Evolutionary conservation across 1,140 invertebrate species (phyloP).

Genomic region (Episyrphus balteatus): DNA sequence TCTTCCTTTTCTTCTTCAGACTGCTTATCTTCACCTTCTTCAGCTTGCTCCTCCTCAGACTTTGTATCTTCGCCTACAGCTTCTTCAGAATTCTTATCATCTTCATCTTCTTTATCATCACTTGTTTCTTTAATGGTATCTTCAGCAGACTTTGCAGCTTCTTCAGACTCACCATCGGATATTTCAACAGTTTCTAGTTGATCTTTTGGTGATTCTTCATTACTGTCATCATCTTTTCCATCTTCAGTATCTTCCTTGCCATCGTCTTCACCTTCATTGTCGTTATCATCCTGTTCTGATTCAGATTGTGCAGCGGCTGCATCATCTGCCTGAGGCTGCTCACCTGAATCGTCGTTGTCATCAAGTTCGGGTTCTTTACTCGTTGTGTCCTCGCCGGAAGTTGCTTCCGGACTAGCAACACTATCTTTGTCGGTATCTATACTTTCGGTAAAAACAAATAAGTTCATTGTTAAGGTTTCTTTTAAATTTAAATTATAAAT

Average conservation of each 20-base stretch:
- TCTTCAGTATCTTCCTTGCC: conserved; percentile 13
- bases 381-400: conserved; percentile 36
- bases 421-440: conserved; percentile 12
- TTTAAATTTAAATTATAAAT: conserved; percentile 4
- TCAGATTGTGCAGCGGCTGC: neutral
- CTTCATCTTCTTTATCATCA: conserved; percentile 15
- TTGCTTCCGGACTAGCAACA: conserved; percentile 38
- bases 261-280: conserved; percentile 31
- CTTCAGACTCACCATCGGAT: conserved; percentile 29
- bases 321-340: conserved; percentile 18
- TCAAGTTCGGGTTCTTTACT: conserved; percentile 25
- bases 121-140: conserved; percentile 20
- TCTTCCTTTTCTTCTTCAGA: conserved; percentile 21
- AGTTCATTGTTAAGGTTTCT: conserved; percentile 16
- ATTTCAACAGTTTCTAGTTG: conserved; percentile 29
- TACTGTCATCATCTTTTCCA: conserved; percentile 9
- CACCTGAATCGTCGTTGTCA: conserved; percentile 36
- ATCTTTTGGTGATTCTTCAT: neutral
- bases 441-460: conserved; percentile 27
- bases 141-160: conserved; percentile 1
- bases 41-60: conserved; percentile 33
- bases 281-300: conserved; percentile 15
- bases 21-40: conserved; percentile 32
- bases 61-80: conserved; percentile 7
- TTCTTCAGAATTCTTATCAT: conserved; percentile 28